These are phyloP conservation scores for Listrodromus nycthemerus DNA, from an alignment of 2,888 invertebrate genomes.

Conservation along the genomic window DNA sequence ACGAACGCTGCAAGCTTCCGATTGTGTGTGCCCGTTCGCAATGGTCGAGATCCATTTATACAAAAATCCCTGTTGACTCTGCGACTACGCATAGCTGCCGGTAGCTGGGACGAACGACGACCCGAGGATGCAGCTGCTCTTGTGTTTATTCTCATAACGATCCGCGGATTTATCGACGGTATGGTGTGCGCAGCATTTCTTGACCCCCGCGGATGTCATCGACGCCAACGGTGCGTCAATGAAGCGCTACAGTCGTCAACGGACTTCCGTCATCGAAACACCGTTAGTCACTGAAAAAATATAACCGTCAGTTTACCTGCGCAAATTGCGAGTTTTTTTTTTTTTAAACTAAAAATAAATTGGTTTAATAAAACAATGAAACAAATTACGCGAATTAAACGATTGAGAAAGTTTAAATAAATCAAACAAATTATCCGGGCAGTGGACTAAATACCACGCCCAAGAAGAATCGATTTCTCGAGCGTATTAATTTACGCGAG, in stretches of 20 bases:
- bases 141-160: background rate
- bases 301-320: too few species aligned
- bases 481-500: background rate
- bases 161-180: background rate
- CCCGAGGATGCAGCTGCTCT: background rate
- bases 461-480: background rate
- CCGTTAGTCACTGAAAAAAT: too few species aligned
- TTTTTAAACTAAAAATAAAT: too few species aligned
- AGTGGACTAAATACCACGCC: background rate
- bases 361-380: background rate
- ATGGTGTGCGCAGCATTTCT: too few species aligned
- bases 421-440: background rate
- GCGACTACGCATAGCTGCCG: background rate
- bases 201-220: too few species aligned
- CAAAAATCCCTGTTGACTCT: background rate
- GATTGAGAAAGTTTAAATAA: background rate
- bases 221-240: too few species aligned
- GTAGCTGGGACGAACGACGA: background rate
- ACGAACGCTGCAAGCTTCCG: background rate
- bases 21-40: background rate
- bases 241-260: too few species aligned
- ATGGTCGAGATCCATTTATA: background rate
- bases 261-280: too few species aligned
- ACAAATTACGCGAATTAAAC: background rate
- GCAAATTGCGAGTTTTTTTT: too few species aligned